Evolutionary conservation across 2,113 vertebrate genomes (phyloP).

Genomic region (Eonycteris spelaea): DNA sequence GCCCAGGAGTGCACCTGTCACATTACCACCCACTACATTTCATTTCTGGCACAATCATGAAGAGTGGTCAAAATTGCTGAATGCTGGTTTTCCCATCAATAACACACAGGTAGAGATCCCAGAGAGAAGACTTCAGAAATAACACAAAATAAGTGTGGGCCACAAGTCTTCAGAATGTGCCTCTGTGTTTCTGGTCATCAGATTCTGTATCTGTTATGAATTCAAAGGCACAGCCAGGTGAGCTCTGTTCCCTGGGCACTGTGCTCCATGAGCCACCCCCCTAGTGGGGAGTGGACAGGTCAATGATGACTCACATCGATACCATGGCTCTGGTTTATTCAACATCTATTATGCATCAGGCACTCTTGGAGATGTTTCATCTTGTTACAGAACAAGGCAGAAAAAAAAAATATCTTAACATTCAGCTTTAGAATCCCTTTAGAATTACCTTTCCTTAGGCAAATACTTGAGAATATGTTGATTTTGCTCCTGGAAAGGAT

Average conservation of each 20-base stretch:
- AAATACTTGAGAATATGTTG: background rate
- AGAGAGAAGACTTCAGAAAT: background rate
- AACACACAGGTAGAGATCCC: background rate
- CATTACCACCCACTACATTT: fast-evolving
- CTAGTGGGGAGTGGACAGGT: background rate
- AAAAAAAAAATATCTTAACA: background rate
- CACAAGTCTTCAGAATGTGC: fast-evolving
- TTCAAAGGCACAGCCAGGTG: too few species aligned
- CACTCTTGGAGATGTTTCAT: background rate
- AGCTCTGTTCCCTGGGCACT: background rate
- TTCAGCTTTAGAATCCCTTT: background rate
- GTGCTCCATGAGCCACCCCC: background rate
- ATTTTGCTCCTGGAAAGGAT: background rate
- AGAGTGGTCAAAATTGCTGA: background rate
- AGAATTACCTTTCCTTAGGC: constrained; percentile 14
- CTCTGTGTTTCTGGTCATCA: background rate
- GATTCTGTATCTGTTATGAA: background rate
- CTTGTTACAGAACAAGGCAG: constrained; percentile 21
- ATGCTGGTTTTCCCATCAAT: background rate
- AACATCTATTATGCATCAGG: background rate
- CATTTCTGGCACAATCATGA: background rate
- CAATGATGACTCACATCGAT: background rate
- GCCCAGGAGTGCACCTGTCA: background rate
- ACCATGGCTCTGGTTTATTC: background rate
- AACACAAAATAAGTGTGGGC: background rate